These are phyloP conservation scores for Pocillopora verrucosa DNA, from an alignment of 64 coral and sea anemone species.

Conservation along the genomic window DNA sequence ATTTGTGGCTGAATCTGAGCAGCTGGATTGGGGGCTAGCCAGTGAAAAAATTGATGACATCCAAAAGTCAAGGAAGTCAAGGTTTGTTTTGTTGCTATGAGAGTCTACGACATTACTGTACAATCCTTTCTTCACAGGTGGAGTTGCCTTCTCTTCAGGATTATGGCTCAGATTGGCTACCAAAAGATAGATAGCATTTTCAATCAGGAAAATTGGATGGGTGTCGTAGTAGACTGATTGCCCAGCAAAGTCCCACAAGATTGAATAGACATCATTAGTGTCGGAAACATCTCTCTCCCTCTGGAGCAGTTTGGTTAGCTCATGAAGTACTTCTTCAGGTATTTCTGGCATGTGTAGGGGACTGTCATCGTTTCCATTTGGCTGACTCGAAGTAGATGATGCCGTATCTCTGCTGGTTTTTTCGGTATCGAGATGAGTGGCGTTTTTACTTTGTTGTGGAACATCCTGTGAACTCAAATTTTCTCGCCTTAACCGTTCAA, in stretches of 20 bases:
- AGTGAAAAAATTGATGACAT: not conserved
- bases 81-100: not conserved
- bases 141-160: not conserved
- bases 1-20: too few species aligned
- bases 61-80: conserved; percentile 15
- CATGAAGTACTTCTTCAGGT: not conserved
- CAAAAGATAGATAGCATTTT: conserved; percentile 9
- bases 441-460: too few species aligned
- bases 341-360: not conserved
- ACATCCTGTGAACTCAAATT: too few species aligned
- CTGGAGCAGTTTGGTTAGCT: too few species aligned
- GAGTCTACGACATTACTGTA: too few species aligned
- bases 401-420: too few species aligned
- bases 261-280: not conserved
- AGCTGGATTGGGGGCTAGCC: rapidly evolving
- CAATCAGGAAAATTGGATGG: not conserved
- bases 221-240: not conserved
- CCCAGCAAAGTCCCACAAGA: conserved; percentile 1
- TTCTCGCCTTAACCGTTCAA: not conserved
- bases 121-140: not conserved
- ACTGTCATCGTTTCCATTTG: too few species aligned
- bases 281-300: too few species aligned
- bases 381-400: too few species aligned
- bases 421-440: too few species aligned
- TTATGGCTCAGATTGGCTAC: not conserved